Percentiles rank a stretch among this genome's conserved stretches.
These are phyloP conservation scores for Noturus placidus DNA, from an alignment of 2,113 vertebrate species.

Conservation along the genomic window DNA sequence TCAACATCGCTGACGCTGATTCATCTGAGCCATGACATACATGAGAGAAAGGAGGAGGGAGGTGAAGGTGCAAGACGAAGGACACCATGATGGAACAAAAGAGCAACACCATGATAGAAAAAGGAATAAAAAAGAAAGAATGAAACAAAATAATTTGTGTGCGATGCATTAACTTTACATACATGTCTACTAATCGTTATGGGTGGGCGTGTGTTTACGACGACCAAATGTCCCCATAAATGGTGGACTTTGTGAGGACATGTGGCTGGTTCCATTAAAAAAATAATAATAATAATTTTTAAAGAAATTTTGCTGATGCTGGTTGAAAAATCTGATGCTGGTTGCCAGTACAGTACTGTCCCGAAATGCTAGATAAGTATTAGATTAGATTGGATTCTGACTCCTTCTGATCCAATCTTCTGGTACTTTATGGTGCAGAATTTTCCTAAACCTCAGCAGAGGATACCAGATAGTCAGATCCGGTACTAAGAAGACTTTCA, in stretches of 20 bases:
- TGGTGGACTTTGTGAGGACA: not conserved
- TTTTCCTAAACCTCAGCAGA: not conserved
- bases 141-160: not conserved
- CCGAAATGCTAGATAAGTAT: not conserved
- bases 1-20: constrained; percentile 81
- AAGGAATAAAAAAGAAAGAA: not conserved
- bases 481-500: not conserved
- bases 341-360: not conserved
- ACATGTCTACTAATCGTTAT: not conserved
- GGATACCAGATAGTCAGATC: too few relatives aligned
- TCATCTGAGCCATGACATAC: constrained; percentile 78
- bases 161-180: not conserved
- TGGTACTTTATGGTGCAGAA: not conserved
- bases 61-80: constrained; percentile 13
- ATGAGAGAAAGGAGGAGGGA: constrained; percentile 57
- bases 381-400: not conserved
- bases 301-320: too few relatives aligned
- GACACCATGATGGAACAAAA: constrained; percentile 25
- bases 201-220: not conserved
- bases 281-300: too few relatives aligned
- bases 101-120: constrained; percentile 7
- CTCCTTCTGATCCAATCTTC: not conserved
- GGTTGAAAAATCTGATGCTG: not conserved
- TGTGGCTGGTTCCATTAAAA: not conserved
- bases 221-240: not conserved